A percentile compares a stretch with the other conserved stretches of the same genome.
Evolutionary conservation across 2,888 invertebrate species (phyloP).

Genomic region (Nysson spinosus): DNA sequence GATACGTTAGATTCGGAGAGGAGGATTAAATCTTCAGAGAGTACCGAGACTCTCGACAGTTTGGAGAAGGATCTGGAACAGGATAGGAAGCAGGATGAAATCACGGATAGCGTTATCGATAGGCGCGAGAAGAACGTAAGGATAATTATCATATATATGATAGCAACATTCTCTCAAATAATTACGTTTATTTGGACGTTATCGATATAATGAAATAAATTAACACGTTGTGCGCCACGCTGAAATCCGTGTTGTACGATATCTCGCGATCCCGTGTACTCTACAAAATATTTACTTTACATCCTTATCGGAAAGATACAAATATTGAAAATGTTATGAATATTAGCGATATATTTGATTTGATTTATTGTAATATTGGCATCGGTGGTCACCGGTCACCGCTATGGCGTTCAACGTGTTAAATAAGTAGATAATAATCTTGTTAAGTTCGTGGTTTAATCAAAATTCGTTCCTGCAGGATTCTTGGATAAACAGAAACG

Average conservation of each 20-base stretch:
- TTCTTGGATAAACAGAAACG: slow-evolving; percentile 60
- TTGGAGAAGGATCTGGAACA: slow-evolving; percentile 72
- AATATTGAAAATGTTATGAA: no score
- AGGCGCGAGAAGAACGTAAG: slow-evolving; percentile 69
- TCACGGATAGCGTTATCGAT: slow-evolving; percentile 60
- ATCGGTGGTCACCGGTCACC: no score
- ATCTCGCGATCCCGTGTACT: no score
- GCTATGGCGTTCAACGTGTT: neutral
- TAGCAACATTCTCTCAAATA: no score
- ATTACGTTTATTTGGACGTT: no score
- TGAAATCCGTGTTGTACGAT: no score
- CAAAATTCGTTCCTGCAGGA: slow-evolving; percentile 55
- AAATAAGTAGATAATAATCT: neutral
- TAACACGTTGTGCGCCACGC: no score
- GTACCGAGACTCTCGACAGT: slow-evolving; percentile 74
- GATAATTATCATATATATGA: neutral
- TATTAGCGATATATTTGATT: no score
- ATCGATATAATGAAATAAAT: no score
- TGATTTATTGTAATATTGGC: no score
- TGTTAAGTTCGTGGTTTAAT: neutral
- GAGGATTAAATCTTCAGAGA: slow-evolving; percentile 72
- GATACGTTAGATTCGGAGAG: slow-evolving; percentile 74
- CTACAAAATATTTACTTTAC: no score
- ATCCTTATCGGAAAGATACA: no score
- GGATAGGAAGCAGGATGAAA: slow-evolving; percentile 67